Base-by-base conservation (phyloP, 64 coral and sea anemone species). In the Montipora capricornis region DNA sequence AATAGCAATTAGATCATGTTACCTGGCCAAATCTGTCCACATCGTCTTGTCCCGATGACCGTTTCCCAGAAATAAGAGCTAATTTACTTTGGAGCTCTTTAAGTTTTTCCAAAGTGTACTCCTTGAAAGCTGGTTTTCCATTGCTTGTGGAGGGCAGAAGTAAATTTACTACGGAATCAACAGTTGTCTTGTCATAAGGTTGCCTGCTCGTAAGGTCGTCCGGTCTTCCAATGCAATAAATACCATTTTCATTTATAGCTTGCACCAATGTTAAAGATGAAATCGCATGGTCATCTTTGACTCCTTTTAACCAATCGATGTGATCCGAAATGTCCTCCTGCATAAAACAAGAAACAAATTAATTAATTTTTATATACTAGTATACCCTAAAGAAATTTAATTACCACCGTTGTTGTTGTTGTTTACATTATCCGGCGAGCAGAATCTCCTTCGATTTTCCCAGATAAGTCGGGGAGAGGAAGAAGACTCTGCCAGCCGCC, bases 251-350 rank as follows among this genome's bases (percentile, higher is more conserved):
- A 47, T 75, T 91, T 14, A 95, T 95, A 37, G 89, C 82, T 92
- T 95, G 89, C 3, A 81, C 94, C 79, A 91, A 84, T 74, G 49
- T 87, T 5, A 95, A 57, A 81, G 94, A 95, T 0, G 89, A 75
- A 89, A 91, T 91, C 26, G 89, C 89, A 58, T 95, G 94, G n/a
- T 75, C 90, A 44, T 95, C 94, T 47, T 92, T 87, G 7, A 95
- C 89, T 20, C 89, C 77, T 67, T 95, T 95, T 4, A 95, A 82
- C 94, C 94, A 95, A 52, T 95, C 89, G 6, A 95, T 50, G 17
- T 87, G 81, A 22, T 74, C 57, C 26, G 47, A 81, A 10, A 90
- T 95, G 51, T 88, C 94, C 26, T 53, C 52, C 94, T 95, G 74
- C 8, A 44, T 2, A 29, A 88, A 68, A 11, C 5, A 64, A 62